These are phyloP conservation scores for Bombus fervidus DNA, from an alignment of 1,140 invertebrate genomes.

Conservation along the genomic window DNA sequence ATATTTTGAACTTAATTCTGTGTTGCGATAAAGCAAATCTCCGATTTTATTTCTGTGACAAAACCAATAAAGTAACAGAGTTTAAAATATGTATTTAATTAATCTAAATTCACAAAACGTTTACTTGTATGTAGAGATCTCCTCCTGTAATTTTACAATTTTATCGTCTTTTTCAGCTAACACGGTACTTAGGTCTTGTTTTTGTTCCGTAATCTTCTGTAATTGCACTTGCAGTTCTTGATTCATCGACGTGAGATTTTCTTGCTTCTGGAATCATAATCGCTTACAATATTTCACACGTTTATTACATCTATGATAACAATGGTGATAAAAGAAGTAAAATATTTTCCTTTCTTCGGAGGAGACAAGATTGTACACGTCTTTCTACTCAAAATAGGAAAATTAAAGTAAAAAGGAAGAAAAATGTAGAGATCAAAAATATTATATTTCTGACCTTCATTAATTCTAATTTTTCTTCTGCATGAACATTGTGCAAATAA, in stretches of 20 bases:
- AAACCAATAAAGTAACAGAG: background rate
- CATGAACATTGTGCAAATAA: slow-evolving; percentile 14
- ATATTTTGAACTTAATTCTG: slow-evolving; percentile 27
- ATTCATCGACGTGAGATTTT: slow-evolving; percentile 34
- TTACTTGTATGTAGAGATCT: slow-evolving; percentile 37
- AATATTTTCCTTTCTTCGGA: background rate
- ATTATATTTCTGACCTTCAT: slow-evolving; percentile 32
- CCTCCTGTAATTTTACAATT: slow-evolving; percentile 28
- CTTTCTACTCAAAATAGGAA: slow-evolving; percentile 1
- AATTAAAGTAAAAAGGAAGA: background rate
- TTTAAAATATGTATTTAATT: slow-evolving; percentile 8
- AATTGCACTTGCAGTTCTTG: slow-evolving; percentile 41
- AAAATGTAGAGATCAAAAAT: background rate
- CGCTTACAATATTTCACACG: background rate
- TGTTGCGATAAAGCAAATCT: background rate
- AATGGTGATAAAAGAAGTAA: slow-evolving; percentile 1
- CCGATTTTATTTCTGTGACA: slow-evolving; percentile 23
- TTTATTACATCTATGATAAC: slow-evolving; percentile 21
- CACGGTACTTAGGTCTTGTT: background rate
- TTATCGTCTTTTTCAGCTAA: slow-evolving; percentile 33
- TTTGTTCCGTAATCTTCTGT: slow-evolving; percentile 42
- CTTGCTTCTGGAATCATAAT: slow-evolving; percentile 49
- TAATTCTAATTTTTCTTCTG: slow-evolving; percentile 51
- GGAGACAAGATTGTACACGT: slow-evolving; percentile 1
- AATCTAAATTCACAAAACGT: background rate